phyloP scores from a whole-genome alignment of 2,888 invertebrate genomes.

The Zaprionus bogoriensis region DNA sequence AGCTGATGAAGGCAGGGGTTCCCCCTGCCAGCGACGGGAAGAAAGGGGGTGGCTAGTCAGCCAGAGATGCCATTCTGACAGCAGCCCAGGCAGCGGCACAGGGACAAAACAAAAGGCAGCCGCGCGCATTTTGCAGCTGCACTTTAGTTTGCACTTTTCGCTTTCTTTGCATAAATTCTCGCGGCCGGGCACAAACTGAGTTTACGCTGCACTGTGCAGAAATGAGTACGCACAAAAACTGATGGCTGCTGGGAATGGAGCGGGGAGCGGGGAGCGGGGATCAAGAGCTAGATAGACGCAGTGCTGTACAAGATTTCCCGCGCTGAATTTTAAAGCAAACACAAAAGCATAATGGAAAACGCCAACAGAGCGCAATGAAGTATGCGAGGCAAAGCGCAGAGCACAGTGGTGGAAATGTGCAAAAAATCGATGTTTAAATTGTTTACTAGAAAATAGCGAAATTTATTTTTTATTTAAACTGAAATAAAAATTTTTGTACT shows the following conservation, averaged over 20 bases:
- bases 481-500: too few relatives aligned
- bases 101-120: conserved; percentile 68
- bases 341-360: conserved; percentile 67
- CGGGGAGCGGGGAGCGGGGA: not conserved
- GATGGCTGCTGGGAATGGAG: not conserved
- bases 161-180: conserved; percentile 77
- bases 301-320: conserved; percentile 47
- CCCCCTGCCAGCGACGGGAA: not conserved
- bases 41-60: not conserved
- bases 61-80: conserved; percentile 27
- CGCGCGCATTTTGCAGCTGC: conserved; percentile 67
- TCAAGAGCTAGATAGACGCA: conserved; percentile 12
- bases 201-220: conserved; percentile 57
- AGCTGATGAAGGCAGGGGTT: not conserved
- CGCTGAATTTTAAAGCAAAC: conserved; percentile 70
- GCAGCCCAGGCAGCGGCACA: conserved; percentile 13
- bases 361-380: conserved; percentile 75
- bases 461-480: too few relatives aligned
- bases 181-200: conserved; percentile 53
- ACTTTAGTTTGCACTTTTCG: conserved; percentile 78
- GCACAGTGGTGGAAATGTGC: not conserved
- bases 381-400: conserved; percentile 50
- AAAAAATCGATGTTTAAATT: not conserved
- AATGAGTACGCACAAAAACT: conserved; percentile 61
- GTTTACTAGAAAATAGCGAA: too few relatives aligned